Conservation (phyloP, 1,140 invertebrate species). For the Notospermus geniculatus region DNA sequence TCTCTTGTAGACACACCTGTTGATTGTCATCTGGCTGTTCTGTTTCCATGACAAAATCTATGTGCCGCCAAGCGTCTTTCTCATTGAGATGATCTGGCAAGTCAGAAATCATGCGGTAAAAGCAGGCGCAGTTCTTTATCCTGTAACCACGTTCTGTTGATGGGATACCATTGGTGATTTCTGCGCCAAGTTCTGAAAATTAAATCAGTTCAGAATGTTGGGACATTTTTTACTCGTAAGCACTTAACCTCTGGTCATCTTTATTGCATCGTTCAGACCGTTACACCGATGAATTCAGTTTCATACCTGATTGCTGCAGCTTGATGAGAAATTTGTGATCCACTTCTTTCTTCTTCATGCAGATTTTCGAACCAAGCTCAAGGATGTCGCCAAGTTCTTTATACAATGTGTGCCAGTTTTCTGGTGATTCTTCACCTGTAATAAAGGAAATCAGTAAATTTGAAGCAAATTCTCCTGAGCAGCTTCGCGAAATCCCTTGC, state of each 20-base stretch:
- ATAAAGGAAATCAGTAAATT: too few relatives aligned
- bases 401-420: too few relatives aligned
- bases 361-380: neutral
- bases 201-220: neutral
- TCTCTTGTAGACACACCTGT: too few relatives aligned
- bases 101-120: neutral
- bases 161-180: neutral
- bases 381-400: too few relatives aligned
- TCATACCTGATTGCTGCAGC: neutral
- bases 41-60: neutral
- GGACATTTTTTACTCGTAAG: too few relatives aligned
- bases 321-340: neutral
- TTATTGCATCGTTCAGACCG: too few relatives aligned
- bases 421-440: too few relatives aligned
- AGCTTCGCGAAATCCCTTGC: too few relatives aligned
- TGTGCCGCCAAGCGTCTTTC: neutral
- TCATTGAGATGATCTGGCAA: neutral
- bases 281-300: too few relatives aligned
- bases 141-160: conserved; percentile 91
- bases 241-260: too few relatives aligned
- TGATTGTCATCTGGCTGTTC: neutral
- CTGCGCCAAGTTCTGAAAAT: neutral
- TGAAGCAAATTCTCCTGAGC: too few relatives aligned
- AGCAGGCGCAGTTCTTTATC: conserved; percentile 59
- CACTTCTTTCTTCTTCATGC: conserved; percentile 69